phyloP scores from a whole-genome alignment of 2,888 invertebrate genomes.

The Cephonodes hylas region DNA sequence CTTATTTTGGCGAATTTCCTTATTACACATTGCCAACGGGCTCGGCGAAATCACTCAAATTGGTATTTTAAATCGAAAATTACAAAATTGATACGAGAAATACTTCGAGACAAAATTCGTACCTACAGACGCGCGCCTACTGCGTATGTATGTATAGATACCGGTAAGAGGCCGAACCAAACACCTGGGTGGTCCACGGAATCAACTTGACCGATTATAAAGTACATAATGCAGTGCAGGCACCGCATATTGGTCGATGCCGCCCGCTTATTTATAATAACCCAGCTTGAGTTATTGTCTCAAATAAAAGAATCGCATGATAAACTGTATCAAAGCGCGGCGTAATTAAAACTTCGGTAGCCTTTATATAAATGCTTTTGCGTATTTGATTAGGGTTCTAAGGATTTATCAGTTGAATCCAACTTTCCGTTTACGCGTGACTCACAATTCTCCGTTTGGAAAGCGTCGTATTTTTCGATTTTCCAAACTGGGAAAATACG shows the following conservation, averaged over 20 bases:
- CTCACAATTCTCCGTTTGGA: not conserved
- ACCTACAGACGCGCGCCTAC: slow-evolving; percentile 29
- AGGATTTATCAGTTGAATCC: not conserved
- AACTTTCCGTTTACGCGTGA: not conserved
- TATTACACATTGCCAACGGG: slow-evolving; percentile 59
- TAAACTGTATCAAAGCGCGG: slow-evolving; percentile 53
- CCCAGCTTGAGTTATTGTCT: slow-evolving; percentile 56
- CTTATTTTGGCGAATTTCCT: slow-evolving; percentile 58
- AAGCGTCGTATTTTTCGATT: slow-evolving; percentile 13
- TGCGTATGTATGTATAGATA: slow-evolving; percentile 33
- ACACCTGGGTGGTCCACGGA: slow-evolving; percentile 74
- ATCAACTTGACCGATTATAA: slow-evolving; percentile 64
- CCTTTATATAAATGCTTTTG: slow-evolving; percentile 14
- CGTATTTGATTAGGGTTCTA: slow-evolving; percentile 13
- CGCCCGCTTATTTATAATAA: slow-evolving; percentile 46
- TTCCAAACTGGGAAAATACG: slow-evolving; percentile 17
- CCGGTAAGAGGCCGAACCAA: slow-evolving; percentile 52
- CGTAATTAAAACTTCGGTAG: slow-evolving; percentile 54
- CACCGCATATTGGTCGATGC: slow-evolving; percentile 43
- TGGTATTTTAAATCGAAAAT: slow-evolving; percentile 72
- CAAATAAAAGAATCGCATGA: slow-evolving; percentile 59
- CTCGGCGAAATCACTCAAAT: slow-evolving; percentile 64
- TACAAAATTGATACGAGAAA: slow-evolving; percentile 67
- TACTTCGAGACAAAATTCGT: slow-evolving; percentile 36
- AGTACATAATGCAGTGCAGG: slow-evolving; percentile 46